Base-by-base conservation (phyloP, 2,888 invertebrate species). In the Branchinecta sandiegonensis region DNA sequence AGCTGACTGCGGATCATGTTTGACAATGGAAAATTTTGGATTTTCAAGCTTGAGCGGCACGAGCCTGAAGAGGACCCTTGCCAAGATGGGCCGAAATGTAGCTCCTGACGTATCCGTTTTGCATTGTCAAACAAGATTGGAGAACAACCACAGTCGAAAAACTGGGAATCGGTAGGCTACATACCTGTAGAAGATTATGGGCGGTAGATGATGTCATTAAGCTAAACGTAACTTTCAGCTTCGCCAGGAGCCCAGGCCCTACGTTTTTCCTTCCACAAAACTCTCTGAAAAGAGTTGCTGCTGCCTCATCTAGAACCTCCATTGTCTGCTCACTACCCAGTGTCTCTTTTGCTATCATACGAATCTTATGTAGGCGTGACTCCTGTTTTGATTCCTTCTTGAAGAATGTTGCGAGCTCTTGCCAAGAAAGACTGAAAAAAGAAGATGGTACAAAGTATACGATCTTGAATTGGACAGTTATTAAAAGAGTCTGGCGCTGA, bases 221-320 rank as follows among this genome's bases (percentile, higher is more conserved):
- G 1, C 86, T 86, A 76, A 86, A 85, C 72, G 81, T 80, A 69
- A 82, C 80, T 69, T 83, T 80, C 13, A 89, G 75, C 68, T 83
- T 78, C 4, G 81, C 78, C 3, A 81, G 76, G 74, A 85, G 84
- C 72, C 83, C 83, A 56, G 82, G 78, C 75, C 83, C 81, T 10
- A 86, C 79, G 67, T 82, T 78, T 67, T 81, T 81, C 69, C 83
- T 81, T 67, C 84, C 81, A 1, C 86, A 76, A 73, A 88, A 83
- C 75, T 86, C 77, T 72, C 82, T 79, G 3, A 88, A 77, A 0
- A 84, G 77, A 73, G 83, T 81, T 0, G 87, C 78, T 0, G 84
- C 76, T 1, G 86, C 82, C 76, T 86, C 86, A 73, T 87, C 84
- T 10, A 85, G 79, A 9, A 85, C 77, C 70, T 83, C 81, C 71